These are phyloP conservation scores for Mastomys coucha DNA, from an alignment of 2,113 vertebrate genomes.

Conservation along the genomic window DNA sequence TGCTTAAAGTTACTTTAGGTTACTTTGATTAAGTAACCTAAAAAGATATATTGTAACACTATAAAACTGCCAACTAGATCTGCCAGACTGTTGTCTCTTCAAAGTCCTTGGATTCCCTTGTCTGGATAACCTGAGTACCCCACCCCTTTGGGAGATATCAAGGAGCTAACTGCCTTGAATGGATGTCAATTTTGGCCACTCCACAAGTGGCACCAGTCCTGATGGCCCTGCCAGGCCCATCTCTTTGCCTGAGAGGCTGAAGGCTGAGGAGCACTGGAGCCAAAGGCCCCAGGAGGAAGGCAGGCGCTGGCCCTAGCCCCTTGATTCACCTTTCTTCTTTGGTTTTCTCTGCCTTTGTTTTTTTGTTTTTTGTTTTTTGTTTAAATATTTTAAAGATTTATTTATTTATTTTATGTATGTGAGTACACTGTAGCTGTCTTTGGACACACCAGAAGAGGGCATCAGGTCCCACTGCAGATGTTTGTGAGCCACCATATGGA, in stretches of 20 bases:
- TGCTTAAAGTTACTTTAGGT: no score
- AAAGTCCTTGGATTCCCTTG: background rate
- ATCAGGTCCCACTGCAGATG: no score
- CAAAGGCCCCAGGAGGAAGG: background rate
- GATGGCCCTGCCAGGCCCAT: background rate
- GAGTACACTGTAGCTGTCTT: no score
- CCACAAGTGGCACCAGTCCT: background rate
- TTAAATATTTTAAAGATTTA: no score
- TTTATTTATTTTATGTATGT: no score
- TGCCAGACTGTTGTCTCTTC: background rate
- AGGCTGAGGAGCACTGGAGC: background rate
- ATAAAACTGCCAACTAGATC: background rate
- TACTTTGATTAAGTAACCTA: background rate
- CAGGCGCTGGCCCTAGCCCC: background rate
- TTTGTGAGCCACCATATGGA: background rate
- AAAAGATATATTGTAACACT: background rate
- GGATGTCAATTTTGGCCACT: no score
- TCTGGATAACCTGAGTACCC: background rate
- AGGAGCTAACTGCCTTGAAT: background rate
- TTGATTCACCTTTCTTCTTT: background rate
- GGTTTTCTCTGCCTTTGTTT: no score
- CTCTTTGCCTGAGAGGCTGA: background rate
- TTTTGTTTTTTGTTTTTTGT: no score
- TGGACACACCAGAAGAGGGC: background rate
- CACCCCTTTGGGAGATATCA: background rate